Evolutionary conservation across 2,113 vertebrate genomes (phyloP), one percentile per base, ranked within the genome.

Genomic region (Echinops telfairi): DNA sequence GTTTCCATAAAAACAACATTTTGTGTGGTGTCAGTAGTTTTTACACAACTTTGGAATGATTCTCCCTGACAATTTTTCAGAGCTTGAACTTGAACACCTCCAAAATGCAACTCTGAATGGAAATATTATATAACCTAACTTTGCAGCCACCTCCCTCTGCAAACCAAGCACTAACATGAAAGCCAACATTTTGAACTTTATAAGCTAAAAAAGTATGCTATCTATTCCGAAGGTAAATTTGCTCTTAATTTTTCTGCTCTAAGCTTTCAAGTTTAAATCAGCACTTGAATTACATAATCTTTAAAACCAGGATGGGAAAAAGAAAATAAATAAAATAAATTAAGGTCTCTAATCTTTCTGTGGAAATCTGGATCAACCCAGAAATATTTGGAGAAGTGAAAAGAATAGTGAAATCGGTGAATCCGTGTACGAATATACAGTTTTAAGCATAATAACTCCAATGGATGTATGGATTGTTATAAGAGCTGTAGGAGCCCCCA

Each of bases 1-100:
- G 88, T 97, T 97, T 98, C 97, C 97, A 97, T 92, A 88, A 96
- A 96, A 96, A 94, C 95, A 96, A 97, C 93, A 95, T 97, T 97
- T 98, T 87, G 88, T 95, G 95, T 94, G 76, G 88, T 90, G 90
- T 96, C 96, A 97, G 93, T 92, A 91, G 62, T 93, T 97, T 97
- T 96, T 96, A 94, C 94, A 94, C 94, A 97, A 86, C 91, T 92
- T 90, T 94, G 97, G 96, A 97, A 97, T 0, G 88, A 88, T 91
- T 96, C 83, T 88, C 58, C 88, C 96, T 96, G 68, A 83, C 36
- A 60, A 16, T 76, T 77, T 93, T 91, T 90, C 78, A 83, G 82
- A 92, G 85, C 36, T 53, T 94, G 94, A 92, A 90, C 86, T 95
- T 40, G n/a, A 97, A 94, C 31, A 36, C 76, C 91, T 92, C 91